These are phyloP conservation scores for Parasteatoda lunata DNA, from an alignment of 2,888 invertebrate genomes.

Conservation along the genomic window DNA sequence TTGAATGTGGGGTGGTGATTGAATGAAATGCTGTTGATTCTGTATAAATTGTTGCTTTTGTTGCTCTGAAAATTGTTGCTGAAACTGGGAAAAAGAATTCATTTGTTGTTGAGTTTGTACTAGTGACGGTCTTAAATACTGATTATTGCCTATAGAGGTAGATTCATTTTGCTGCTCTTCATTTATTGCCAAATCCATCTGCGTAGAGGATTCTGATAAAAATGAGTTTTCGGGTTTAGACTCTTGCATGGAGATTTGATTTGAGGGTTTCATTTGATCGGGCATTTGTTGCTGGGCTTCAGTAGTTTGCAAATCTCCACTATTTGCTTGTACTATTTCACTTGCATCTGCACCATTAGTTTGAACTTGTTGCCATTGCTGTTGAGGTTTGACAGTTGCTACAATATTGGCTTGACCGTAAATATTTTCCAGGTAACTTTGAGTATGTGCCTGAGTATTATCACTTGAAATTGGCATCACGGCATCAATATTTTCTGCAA, in stretches of 20 bases:
- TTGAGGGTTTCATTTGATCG: no score
- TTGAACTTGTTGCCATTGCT: slow-evolving; percentile 11
- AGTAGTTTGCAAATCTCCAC: neutral
- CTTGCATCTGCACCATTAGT: neutral
- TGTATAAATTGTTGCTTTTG: neutral
- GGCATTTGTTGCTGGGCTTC: neutral
- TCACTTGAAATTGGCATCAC: no score
- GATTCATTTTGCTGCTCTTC: neutral
- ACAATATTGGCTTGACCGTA: neutral
- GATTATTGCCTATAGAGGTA: neutral
- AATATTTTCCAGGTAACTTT: no score
- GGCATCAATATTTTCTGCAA: no score
- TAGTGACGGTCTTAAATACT: neutral
- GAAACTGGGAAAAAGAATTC: no score
- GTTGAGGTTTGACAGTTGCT: neutral
- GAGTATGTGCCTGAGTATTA: no score
- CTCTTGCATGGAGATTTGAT: no score
- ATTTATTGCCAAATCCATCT: no score
- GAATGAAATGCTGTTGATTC: neutral
- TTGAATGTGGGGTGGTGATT: neutral
- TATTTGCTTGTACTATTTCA: neutral
- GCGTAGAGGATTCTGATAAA: neutral
- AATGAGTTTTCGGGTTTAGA: neutral
- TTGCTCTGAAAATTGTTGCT: neutral
- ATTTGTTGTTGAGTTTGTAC: neutral